Percentiles rank a stretch among this genome's conserved stretches.
phyloP scores from a whole-genome alignment of 2,113 vertebrate genomes.

The Anarrhichthys ocellatus region DNA sequence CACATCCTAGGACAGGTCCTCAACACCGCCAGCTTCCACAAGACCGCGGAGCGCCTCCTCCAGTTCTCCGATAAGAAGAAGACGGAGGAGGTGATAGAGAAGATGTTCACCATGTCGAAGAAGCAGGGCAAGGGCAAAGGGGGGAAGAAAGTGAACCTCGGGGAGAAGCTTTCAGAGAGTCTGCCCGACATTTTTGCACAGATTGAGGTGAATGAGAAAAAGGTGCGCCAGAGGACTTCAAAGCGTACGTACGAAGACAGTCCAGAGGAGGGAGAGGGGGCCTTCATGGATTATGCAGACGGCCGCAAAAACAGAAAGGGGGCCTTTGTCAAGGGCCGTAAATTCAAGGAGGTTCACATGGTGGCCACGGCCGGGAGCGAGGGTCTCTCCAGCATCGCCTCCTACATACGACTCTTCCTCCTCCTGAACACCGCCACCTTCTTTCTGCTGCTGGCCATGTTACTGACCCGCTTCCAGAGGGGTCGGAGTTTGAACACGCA shows the following conservation, averaged over 20 bases:
- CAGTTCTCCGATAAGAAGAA: conserved; percentile 94
- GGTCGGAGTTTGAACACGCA: conserved; percentile 91
- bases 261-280: conserved; percentile 89
- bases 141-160: conserved; percentile 82
- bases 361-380: conserved; percentile 79
- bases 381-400: conserved; percentile 82
- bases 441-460: conserved; percentile 91
- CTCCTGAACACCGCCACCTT: conserved; percentile 96
- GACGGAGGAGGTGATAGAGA: conserved; percentile 90
- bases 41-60: conserved; percentile 91
- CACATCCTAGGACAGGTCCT: conserved; percentile 91
- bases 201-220: conserved; percentile 93
- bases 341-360: conserved; percentile 84
- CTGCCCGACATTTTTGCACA: conserved; percentile 95
- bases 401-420: conserved; percentile 93
- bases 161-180: conserved; percentile 88
- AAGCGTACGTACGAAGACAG: conserved; percentile 89
- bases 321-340: conserved; percentile 77
- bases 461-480: conserved; percentile 91
- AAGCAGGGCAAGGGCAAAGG: conserved; percentile 85
- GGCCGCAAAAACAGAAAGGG: conserved; percentile 84
- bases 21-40: conserved; percentile 90
- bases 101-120: conserved; percentile 90
- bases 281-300: conserved; percentile 92
- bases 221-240: conserved; percentile 88